Evolutionary conservation across 2,113 vertebrate species (phyloP), one percentile per base, ranked within the genome.

Genomic region (Chaetura pelagica): DNA sequence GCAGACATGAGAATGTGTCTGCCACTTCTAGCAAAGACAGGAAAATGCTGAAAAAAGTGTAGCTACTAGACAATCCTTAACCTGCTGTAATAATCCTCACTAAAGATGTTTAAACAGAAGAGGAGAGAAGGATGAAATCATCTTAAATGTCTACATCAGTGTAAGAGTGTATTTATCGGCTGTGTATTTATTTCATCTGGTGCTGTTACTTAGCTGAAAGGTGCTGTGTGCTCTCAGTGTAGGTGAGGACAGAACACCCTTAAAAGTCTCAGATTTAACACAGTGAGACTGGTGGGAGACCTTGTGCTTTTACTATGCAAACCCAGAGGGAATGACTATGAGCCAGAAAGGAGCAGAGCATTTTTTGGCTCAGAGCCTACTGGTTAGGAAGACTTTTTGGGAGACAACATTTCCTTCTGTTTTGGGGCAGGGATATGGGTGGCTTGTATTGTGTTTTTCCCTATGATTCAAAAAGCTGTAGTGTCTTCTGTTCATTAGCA

Each of bases 351-450:
- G 8, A 62, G 58, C 40, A 40, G 52, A 69, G 57, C 26, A 6
- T 6, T 30, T 38, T 20, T 58, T 74, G 58, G 9, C 40, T 66
- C 46, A 49, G n/a, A 57, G 26, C 23, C 48, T 54, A 8, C 30
- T 38, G 34, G 8, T 58, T 58, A 18, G 67, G 23, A 78, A 52
- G 34, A 26, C 23, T 23, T 75, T 38, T 23, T 2, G 22, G 38
- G 58, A 89, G 32, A 40, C 17, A 68, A 7, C 22, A 32, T 46
- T 63, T 88, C 67, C 29, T 5, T 51, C 20, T 62, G 12, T 32
- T 63, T 32, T 48, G 21, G 49, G 23, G 24, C 2, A 1, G 23
- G 6, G 24, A 5, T 2, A 1, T 8, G 6, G 2, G 8, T 49
- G 15, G 5, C 9, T 68, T 74, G 10, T 46, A 32, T 79, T 67